Conservation (phyloP, 2,888 invertebrate genomes). For the Tinea pellionella region DNA sequence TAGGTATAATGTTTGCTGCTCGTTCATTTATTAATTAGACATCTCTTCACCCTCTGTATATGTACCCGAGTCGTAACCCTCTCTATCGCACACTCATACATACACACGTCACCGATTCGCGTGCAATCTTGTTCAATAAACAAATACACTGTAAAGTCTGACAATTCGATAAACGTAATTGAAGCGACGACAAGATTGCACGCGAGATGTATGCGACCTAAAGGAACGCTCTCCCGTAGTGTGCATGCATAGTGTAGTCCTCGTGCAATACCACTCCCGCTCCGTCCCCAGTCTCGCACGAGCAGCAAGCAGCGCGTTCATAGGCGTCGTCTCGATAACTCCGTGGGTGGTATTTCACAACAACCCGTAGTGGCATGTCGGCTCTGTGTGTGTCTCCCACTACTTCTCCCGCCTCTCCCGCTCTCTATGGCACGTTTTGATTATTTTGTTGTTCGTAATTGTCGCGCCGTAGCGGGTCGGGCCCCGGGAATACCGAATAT, state of each 20-base stretch:
- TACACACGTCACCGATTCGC: neutral
- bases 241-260: neutral
- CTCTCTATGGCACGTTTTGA: neutral
- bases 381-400: no score
- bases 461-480: no score
- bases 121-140: neutral
- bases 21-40: conserved; percentile 49
- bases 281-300: conserved; percentile 28
- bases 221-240: neutral
- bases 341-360: conserved; percentile 60
- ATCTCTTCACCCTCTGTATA: neutral
- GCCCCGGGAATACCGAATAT: no score
- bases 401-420: neutral
- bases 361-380: conserved; percentile 57
- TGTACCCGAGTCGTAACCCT: neutral
- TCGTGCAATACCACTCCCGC: neutral
- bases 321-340: conserved; percentile 21
- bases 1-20: conserved; percentile 53
- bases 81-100: neutral
- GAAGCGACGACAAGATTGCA: neutral
- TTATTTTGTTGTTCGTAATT: neutral
- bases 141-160: neutral
- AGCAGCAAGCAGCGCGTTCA: conserved; percentile 44
- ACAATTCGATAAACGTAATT: no score
- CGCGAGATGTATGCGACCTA: neutral